These are phyloP conservation scores for Euzophera pinguis DNA, from an alignment of 2,888 invertebrate genomes.

Conservation along the genomic window DNA sequence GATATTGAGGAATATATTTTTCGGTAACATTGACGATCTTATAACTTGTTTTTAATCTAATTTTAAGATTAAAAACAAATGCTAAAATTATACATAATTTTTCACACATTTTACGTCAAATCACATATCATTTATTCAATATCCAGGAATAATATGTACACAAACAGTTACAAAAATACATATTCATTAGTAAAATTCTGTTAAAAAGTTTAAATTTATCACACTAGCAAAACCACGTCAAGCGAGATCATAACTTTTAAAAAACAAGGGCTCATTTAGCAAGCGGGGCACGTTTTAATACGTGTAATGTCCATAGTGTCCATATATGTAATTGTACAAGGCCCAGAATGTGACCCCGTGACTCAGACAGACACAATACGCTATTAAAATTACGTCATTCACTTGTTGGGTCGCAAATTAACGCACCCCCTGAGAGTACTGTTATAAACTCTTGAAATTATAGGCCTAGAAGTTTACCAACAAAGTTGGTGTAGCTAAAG, in stretches of 20 bases:
- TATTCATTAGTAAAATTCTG: too few species aligned
- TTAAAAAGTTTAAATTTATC: background rate
- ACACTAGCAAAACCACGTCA: background rate
- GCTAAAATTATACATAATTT: too few species aligned
- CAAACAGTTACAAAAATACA: too few species aligned
- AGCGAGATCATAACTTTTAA: background rate
- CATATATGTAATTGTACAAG: background rate
- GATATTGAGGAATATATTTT: background rate
- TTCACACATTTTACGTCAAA: too few species aligned
- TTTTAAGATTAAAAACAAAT: too few species aligned
- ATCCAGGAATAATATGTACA: too few species aligned
- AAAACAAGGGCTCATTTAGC: constrained; percentile 2
- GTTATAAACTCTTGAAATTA: background rate
- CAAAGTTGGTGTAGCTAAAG: too few species aligned
- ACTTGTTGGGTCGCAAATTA: constrained; percentile 5
- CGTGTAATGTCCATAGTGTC: too few species aligned
- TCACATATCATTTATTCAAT: too few species aligned
- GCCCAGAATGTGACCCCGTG: background rate
- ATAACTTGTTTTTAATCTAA: too few species aligned
- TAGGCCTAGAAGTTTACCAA: too few species aligned
- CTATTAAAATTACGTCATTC: constrained; percentile 6
- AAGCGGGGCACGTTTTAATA: constrained; percentile 1
- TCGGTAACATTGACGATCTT: too few species aligned
- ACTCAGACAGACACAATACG: background rate
- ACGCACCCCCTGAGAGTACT: background rate